Evolutionary conservation across 2,113 vertebrate species (phyloP), one percentile per base, ranked within the genome.

Genomic region (Saguinus imperator): DNA sequence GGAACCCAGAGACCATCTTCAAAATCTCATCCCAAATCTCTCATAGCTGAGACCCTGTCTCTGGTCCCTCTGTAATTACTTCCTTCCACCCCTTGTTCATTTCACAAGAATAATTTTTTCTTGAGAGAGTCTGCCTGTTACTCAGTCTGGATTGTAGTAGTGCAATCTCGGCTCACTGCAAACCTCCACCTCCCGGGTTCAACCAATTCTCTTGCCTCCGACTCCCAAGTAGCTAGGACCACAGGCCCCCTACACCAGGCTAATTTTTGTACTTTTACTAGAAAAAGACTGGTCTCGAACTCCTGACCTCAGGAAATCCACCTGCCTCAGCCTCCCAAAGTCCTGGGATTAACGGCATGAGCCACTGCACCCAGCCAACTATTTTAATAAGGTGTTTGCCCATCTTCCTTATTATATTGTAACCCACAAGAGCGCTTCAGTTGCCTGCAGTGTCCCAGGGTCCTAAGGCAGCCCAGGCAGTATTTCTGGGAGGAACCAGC

Each of bases 401-500:
- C 52, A 48, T 25, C 11, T 23, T 81, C 13, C 8, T 70, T 48
- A 16, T 58, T 10, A 70, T 50, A 29, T 6, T 61, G 50, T 32
- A 61, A 45, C 14, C 11, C 27, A 52, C 72, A n/a, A 55, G 35
- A n/a, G 43, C 50, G n/a, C 35, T 43, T 2, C 16, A 0, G 7
- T 45, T 3, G 50, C 35, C 12, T 5, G 2, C 12, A 18, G 20
- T 10, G 5, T 29, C 50, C 43, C 25, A 5, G 1, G 40, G 29
- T 57, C 37, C 50, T 10, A 20, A 1, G 3, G 1, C 13, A 13
- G 17, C 18, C 43, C 48, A 43, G 52, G 23, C 13, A 3, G 9
- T 23, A 32, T 7, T 35, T 52, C 35, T 48, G 21, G 9, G 4
- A 27, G 16, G 1, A 55, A 6, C 0, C 16, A 29, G 12, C 3